Evolutionary conservation across 2,888 invertebrate species (phyloP).

Genomic region (Lasioglossum oenotherae): DNA sequence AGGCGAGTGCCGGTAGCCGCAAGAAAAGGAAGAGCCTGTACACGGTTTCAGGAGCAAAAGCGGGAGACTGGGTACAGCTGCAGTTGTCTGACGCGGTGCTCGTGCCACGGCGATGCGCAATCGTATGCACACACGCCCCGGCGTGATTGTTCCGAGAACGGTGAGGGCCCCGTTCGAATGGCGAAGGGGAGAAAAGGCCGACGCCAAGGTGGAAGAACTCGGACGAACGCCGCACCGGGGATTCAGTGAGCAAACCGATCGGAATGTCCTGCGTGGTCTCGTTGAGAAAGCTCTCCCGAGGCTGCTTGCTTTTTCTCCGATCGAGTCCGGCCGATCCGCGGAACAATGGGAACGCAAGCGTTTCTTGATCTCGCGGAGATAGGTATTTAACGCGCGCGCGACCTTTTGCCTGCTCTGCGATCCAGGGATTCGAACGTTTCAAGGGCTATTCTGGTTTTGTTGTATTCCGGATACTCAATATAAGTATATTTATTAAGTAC

Average conservation of each 20-base stretch:
- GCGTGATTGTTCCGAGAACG: constrained; percentile 79
- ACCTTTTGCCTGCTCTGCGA: constrained; percentile 38
- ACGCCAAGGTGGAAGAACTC: constrained; percentile 45
- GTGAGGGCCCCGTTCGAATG: constrained; percentile 43
- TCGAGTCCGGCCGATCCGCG: not conserved
- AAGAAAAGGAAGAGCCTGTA: constrained; percentile 58
- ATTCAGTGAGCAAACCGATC: constrained; percentile 50
- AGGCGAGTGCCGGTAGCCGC: constrained; percentile 61
- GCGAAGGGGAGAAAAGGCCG: constrained; percentile 51
- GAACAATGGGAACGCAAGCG: constrained; percentile 45
- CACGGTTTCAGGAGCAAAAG: constrained; percentile 62
- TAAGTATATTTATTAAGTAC: too few relatives aligned
- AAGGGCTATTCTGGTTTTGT: too few relatives aligned
- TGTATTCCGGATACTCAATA: too few relatives aligned
- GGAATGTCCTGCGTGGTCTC: constrained; percentile 59
- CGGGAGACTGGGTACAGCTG: constrained; percentile 68
- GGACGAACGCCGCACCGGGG: constrained; percentile 34
- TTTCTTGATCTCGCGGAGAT: constrained; percentile 35
- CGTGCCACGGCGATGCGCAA: constrained; percentile 72
- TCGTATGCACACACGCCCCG: constrained; percentile 71
- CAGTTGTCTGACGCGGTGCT: constrained; percentile 72
- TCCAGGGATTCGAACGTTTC: not conserved
- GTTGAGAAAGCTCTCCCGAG: constrained; percentile 30
- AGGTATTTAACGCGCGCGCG: constrained; percentile 14
- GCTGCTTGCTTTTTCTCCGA: not conserved